Conservation (phyloP, 2,113 vertebrate genomes). For the Neogale vison region DNA sequence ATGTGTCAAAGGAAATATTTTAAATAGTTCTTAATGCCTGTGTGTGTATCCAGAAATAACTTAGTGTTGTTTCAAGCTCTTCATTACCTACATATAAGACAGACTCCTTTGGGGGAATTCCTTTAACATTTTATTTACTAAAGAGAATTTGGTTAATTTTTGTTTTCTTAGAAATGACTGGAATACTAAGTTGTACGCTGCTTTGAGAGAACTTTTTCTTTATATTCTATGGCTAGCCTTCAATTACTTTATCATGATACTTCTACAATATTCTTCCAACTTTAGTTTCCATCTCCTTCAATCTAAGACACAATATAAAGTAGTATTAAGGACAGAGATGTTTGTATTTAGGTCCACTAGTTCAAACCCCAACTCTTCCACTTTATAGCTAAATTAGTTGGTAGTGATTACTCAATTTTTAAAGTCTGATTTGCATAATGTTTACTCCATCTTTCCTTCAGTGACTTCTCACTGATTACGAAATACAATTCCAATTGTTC, state of each 20-base stretch:
- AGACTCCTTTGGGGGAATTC: not conserved
- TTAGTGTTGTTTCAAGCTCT: not conserved
- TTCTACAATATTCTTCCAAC: not conserved
- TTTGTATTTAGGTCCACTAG: not conserved
- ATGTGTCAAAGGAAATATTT: slow-evolving; percentile 47
- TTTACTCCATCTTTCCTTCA: not conserved
- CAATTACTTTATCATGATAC: not conserved
- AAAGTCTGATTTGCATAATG: not conserved
- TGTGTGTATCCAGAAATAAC: slow-evolving; percentile 17
- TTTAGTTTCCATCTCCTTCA: not conserved
- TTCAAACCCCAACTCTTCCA: not conserved
- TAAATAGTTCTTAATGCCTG: slow-evolving; percentile 31
- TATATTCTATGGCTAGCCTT: not conserved
- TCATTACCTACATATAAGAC: slow-evolving; percentile 29
- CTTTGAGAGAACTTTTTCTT: not conserved
- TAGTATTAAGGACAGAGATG: not conserved
- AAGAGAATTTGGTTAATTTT: not conserved
- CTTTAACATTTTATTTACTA: slow-evolving; percentile 22
- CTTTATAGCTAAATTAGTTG: not conserved
- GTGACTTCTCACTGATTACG: not conserved
- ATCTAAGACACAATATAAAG: not conserved
- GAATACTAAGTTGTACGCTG: not conserved
- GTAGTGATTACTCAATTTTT: not conserved
- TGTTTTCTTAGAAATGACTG: not conserved
- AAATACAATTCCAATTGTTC: not conserved